phyloP scores from a whole-genome alignment of 2,113 vertebrate species.

The Drymodes brunneopygia region DNA sequence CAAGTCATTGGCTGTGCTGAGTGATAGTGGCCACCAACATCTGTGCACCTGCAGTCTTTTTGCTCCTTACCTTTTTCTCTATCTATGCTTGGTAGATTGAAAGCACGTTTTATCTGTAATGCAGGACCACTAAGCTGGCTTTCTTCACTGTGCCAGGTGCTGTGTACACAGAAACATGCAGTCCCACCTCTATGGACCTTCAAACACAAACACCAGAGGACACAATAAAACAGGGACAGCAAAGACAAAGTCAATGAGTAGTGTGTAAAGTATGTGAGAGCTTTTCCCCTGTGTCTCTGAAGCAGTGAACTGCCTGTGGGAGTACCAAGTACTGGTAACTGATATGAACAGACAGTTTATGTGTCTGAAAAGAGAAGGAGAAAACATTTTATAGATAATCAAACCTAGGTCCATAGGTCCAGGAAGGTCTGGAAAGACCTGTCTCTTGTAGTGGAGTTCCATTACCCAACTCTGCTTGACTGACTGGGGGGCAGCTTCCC shows the following conservation, averaged over 20 bases:
- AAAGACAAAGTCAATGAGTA: neutral
- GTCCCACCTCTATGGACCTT: neutral
- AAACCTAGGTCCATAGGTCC: neutral
- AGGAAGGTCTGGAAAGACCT: neutral
- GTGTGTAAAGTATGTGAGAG: neutral
- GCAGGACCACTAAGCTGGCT: neutral
- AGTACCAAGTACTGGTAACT: neutral
- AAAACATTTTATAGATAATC: neutral
- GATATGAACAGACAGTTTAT: neutral
- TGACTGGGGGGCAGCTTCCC: neutral
- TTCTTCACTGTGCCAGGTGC: neutral
- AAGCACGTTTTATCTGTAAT: neutral
- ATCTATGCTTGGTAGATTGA: neutral
- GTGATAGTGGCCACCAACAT: rapidly evolving
- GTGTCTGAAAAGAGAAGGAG: neutral
- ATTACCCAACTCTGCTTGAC: neutral
- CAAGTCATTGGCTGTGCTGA: neutral
- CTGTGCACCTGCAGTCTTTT: rapidly evolving
- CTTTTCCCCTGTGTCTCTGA: neutral
- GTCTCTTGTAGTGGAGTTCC: neutral
- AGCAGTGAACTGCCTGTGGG: neutral
- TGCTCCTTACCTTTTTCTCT: neutral
- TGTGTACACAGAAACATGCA: neutral
- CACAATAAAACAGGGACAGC: neutral
- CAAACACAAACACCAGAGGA: neutral